These are phyloP conservation scores for Deroplatys truncata DNA, from an alignment of 2,888 invertebrate genomes.

Conservation along the genomic window DNA sequence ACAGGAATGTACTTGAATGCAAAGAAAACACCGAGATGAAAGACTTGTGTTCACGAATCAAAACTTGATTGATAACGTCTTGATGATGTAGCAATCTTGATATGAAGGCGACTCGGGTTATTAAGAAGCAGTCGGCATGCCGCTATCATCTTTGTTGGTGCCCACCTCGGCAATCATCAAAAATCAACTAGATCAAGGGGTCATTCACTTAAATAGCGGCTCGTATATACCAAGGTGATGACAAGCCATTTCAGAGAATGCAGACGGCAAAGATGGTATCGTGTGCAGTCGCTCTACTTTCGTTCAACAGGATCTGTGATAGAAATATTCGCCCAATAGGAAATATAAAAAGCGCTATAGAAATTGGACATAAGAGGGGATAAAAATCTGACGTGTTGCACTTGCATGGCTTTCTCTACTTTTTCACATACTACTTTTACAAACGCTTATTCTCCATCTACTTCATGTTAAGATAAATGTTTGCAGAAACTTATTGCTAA, in stretches of 20 bases:
- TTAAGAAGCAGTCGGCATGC: background rate
- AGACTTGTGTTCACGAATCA: background rate
- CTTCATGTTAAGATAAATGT: no score
- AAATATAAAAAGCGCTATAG: no score
- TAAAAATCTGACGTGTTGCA: no score
- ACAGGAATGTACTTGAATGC: background rate
- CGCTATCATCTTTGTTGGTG: background rate
- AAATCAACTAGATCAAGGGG: background rate
- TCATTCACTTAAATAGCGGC: background rate
- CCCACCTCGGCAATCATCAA: background rate
- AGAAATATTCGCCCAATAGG: no score
- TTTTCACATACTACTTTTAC: no score
- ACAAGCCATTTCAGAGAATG: background rate
- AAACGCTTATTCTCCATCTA: no score
- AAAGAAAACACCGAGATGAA: background rate
- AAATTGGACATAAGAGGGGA: no score
- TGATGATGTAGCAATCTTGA: conserved; percentile 22
- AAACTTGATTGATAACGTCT: conserved; percentile 16
- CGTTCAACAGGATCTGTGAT: no score
- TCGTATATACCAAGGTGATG: background rate
- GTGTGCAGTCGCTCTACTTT: no score
- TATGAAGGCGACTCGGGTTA: background rate
- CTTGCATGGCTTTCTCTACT: no score
- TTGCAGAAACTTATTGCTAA: no score
- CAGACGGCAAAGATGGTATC: background rate